A percentile compares a stretch with the other conserved stretches of the same genome.
These are phyloP conservation scores for Ammodytes marinus DNA, from an alignment of 2,113 vertebrate genomes.

Conservation along the genomic window DNA sequence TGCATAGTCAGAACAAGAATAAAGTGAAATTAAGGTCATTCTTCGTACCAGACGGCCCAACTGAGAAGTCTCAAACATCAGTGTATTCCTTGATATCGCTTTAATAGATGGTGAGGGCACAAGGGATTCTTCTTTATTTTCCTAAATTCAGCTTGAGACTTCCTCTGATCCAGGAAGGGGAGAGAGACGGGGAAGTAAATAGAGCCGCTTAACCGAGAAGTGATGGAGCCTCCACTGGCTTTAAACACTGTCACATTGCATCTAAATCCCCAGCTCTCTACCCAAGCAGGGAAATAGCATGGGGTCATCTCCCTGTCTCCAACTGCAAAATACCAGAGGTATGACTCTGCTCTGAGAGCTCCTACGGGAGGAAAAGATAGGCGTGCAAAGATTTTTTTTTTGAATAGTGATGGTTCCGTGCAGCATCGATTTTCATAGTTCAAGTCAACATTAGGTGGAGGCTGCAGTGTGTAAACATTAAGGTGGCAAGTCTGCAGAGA, in stretches of 20 bases:
- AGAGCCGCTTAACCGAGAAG: conserved; percentile 61
- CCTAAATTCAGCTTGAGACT: conserved; percentile 39
- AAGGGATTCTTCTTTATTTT: conserved; percentile 42
- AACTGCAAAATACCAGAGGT: conserved; percentile 57
- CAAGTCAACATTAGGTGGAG: conserved; percentile 39
- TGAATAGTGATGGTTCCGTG: conserved; percentile 44
- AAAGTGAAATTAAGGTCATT: conserved; percentile 18
- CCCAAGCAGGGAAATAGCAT: conserved; percentile 58
- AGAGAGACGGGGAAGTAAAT: conserved; percentile 45
- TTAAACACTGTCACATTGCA: conserved; percentile 76
- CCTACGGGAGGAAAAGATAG: conserved; percentile 33
- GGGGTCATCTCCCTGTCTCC: conserved; percentile 59
- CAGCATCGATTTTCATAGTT: conserved; percentile 65
- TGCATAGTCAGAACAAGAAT: conserved; percentile 7
- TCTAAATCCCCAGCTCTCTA: conserved; percentile 66
- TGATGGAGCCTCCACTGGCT: conserved; percentile 52
- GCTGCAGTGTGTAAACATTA: conserved; percentile 47
- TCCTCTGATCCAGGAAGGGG: conserved; percentile 36
- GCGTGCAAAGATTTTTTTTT: conserved; percentile 38
- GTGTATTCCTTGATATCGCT: conserved; percentile 33
- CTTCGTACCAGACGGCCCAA: neutral
- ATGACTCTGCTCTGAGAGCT: conserved; percentile 32
- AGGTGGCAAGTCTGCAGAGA: conserved; percentile 40
- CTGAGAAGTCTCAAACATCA: conserved; percentile 48
- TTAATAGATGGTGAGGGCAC: conserved; percentile 50